phyloP scores from a whole-genome alignment of 2,797 vertebrate genomes.

The Octomys mimax region DNA sequence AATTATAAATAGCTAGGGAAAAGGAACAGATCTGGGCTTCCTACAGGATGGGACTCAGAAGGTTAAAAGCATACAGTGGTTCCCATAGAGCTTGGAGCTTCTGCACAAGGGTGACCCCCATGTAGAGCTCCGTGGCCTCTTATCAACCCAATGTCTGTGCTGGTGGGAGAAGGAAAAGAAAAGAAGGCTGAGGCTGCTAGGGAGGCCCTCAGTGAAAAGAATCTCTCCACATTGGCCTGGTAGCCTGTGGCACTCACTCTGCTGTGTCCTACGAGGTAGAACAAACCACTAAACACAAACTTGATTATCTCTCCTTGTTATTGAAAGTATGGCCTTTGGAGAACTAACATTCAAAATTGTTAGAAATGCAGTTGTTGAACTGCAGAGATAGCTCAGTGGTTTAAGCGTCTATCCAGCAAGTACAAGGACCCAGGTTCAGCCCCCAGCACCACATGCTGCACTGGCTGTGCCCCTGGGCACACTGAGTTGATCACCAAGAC shows the following conservation, averaged over 20 bases:
- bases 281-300: background rate
- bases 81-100: background rate
- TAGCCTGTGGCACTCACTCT: background rate
- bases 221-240: accelerated
- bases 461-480: no score
- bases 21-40: background rate
- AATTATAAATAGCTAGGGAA: background rate
- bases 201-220: background rate
- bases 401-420: no score
- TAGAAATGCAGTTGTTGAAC: background rate
- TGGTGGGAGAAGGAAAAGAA: background rate
- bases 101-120: background rate
- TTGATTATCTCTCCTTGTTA: background rate
- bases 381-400: no score
- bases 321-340: background rate
- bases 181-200: background rate
- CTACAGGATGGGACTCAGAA: background rate
- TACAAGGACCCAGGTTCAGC: no score
- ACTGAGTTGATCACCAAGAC: no score
- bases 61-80: background rate
- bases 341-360: background rate
- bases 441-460: no score
- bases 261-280: background rate
- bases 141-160: background rate
- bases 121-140: background rate